Conservation (phyloP, 1,140 invertebrate genomes). For the Hycleus phaleratus region DNA sequence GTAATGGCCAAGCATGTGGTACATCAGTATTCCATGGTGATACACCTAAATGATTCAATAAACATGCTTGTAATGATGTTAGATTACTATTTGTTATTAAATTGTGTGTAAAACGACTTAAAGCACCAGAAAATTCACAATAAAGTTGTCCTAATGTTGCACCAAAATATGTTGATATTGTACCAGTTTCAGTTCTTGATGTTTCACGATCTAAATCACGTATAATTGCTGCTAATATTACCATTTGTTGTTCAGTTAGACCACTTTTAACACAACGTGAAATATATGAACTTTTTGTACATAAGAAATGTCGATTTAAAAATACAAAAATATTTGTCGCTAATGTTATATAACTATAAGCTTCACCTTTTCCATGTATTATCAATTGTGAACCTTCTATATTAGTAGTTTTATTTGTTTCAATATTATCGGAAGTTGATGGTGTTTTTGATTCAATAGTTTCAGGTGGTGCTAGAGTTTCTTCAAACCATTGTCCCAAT, state of each 20-base stretch:
- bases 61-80: slow-evolving; percentile 59
- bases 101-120: slow-evolving; percentile 79
- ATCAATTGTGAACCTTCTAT: slow-evolving; percentile 42
- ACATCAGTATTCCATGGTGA: slow-evolving; percentile 60
- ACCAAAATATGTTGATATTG: slow-evolving; percentile 67
- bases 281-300: slow-evolving; percentile 50
- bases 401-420: slow-evolving; percentile 32
- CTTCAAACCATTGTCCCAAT: slow-evolving; percentile 87
- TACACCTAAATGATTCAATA: slow-evolving; percentile 68
- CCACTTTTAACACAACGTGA: slow-evolving; percentile 52
- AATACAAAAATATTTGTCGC: slow-evolving; percentile 68
- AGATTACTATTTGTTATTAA: slow-evolving; percentile 65
- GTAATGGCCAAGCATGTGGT: slow-evolving; percentile 63
- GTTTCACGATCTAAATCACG: slow-evolving; percentile 81
- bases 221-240: slow-evolving; percentile 73
- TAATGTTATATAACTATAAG: slow-evolving; percentile 75
- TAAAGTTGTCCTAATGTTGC: slow-evolving; percentile 62
- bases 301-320: slow-evolving; percentile 56
- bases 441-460: slow-evolving; percentile 51
- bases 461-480: slow-evolving; percentile 75
- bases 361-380: slow-evolving; percentile 84
- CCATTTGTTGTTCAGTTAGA: slow-evolving; percentile 67
- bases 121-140: slow-evolving; percentile 65
- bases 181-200: slow-evolving; percentile 70
- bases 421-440: slow-evolving; percentile 42